These are phyloP conservation scores for Pissodes strobi DNA, from an alignment of 1,140 invertebrate genomes.

Conservation along the genomic window DNA sequence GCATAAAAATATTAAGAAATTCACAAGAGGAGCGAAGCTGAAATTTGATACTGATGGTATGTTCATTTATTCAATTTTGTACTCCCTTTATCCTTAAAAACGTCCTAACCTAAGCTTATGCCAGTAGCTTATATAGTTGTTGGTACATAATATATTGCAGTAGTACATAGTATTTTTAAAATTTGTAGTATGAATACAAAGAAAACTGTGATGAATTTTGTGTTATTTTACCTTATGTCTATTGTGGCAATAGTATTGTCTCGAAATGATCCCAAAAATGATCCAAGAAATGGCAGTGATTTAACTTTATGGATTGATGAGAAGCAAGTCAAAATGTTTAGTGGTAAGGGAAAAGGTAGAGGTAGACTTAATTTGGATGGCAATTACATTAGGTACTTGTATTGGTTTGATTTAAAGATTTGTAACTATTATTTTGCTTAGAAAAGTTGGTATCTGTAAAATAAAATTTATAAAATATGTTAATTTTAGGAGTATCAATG, in stretches of 20 bases:
- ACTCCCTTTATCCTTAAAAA: background rate
- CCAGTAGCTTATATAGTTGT: background rate
- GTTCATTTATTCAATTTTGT: too few species aligned
- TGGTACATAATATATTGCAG: background rate
- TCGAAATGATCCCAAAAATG: slow-evolving; percentile 52
- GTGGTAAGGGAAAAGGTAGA: too few species aligned
- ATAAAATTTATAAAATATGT: slow-evolving; percentile 1
- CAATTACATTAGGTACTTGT: too few species aligned
- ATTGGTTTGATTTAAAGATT: too few species aligned
- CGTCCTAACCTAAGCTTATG: background rate
- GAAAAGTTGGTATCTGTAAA: slow-evolving; percentile 3
- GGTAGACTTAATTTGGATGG: too few species aligned
- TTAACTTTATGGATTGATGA: slow-evolving; percentile 87
- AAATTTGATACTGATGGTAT: slow-evolving; percentile 10
- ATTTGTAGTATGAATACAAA: slow-evolving; percentile 35
- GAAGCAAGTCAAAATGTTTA: slow-evolving; percentile 86
- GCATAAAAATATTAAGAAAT: too few species aligned
- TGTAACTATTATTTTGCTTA: slow-evolving; percentile 8
- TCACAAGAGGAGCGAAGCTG: slow-evolving; percentile 10
- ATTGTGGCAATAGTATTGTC: slow-evolving; percentile 24
- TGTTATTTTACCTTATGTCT: slow-evolving; percentile 30
- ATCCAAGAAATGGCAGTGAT: slow-evolving; percentile 61
- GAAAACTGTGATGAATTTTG: slow-evolving; percentile 37
- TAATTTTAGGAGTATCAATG: slow-evolving; percentile 73
- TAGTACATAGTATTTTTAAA: background rate